A percentile compares a stretch with the other conserved stretches of the same genome.
Evolutionary conservation across 2,797 vertebrate genomes (phyloP).

Genomic region (Enteromius paludinosus): DNA sequence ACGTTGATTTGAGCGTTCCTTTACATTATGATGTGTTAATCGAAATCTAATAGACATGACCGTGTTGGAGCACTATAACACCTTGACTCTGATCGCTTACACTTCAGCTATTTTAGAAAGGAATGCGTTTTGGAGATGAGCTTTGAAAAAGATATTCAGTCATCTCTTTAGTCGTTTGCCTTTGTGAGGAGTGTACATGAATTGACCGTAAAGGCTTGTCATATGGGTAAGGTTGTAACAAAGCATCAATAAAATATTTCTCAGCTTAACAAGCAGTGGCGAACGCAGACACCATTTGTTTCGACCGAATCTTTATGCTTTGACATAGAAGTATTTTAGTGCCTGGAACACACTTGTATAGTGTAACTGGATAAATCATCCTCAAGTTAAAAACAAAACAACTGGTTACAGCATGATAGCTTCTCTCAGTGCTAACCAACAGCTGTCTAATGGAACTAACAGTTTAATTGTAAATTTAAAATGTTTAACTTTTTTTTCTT

Average conservation of each 20-base stretch:
- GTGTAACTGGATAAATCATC: constrained; percentile 51
- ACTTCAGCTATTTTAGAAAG: constrained; percentile 52
- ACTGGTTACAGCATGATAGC: constrained; percentile 56
- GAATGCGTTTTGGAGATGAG: constrained; percentile 43
- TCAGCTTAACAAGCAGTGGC: constrained; percentile 59
- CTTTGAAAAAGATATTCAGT: constrained; percentile 39
- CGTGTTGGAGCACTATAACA: constrained; percentile 50
- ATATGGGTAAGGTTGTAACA: constrained; percentile 60
- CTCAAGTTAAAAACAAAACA: constrained; percentile 32
- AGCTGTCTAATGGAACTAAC: constrained; percentile 58
- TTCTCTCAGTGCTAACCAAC: constrained; percentile 55
- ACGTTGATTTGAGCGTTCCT: constrained; percentile 53
- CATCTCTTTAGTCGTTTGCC: constrained; percentile 59
- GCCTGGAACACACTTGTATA: constrained; percentile 59
- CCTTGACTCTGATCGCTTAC: constrained; percentile 57
- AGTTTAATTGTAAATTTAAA: constrained; percentile 62
- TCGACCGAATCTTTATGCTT: constrained; percentile 62
- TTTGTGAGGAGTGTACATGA: constrained; percentile 52
- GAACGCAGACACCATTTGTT: constrained; percentile 63
- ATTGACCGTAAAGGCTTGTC: constrained; percentile 55
- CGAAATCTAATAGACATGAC: constrained; percentile 52
- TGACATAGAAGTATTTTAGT: constrained; percentile 62
- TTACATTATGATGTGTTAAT: constrained; percentile 57
- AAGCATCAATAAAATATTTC: constrained; percentile 67
- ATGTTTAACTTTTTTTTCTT: constrained; percentile 50